phyloP scores from a whole-genome alignment of 2,888 invertebrate genomes.

The Cantharis rustica region DNA sequence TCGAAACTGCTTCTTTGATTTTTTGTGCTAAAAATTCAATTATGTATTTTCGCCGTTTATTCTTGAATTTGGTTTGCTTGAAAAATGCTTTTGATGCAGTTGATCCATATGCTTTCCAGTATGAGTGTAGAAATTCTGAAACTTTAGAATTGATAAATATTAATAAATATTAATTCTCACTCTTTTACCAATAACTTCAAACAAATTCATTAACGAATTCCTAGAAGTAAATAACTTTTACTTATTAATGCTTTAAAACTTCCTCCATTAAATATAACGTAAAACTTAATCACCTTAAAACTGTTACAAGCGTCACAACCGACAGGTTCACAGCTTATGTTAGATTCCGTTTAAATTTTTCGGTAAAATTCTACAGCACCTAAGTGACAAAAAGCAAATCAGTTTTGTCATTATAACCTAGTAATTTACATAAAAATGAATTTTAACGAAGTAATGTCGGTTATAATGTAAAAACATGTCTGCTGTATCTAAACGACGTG shows the following conservation, averaged over 20 bases:
- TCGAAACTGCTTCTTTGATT: background rate
- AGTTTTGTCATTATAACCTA: background rate
- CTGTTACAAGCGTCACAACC: background rate
- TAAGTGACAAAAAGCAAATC: background rate
- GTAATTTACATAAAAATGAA: background rate
- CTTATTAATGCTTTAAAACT: background rate
- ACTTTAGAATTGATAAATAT: too few species aligned
- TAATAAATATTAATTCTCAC: too few species aligned
- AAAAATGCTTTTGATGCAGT: too few species aligned
- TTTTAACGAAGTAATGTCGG: background rate
- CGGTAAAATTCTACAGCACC: background rate
- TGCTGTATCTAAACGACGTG: background rate
- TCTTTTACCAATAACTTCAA: background rate
- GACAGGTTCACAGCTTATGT: background rate
- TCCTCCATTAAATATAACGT: background rate
- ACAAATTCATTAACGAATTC: background rate
- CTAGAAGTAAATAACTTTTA: background rate
- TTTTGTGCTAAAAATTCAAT: background rate
- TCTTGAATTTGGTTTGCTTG: too few species aligned
- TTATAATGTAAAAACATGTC: background rate
- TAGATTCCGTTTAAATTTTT: background rate
- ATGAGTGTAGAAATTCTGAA: too few species aligned
- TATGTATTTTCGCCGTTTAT: background rate
- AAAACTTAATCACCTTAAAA: background rate
- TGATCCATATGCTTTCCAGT: background rate